These are phyloP conservation scores for Chironomus riparius DNA, from an alignment of 2,888 invertebrate genomes.

Conservation along the genomic window DNA sequence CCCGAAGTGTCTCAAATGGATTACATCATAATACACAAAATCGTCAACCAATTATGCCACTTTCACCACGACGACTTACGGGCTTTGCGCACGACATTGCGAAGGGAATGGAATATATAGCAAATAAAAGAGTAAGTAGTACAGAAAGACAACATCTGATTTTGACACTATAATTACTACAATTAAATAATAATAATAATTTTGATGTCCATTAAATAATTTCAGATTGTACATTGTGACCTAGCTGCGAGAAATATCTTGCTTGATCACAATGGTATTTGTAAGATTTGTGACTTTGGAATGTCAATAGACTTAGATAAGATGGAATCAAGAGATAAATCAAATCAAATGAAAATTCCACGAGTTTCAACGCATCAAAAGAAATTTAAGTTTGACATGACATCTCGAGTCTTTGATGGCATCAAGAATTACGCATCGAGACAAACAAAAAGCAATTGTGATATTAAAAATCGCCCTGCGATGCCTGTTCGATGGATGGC, in stretches of 20 bases:
- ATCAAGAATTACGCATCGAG: constrained; percentile 31
- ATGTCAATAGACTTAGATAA: constrained; percentile 61
- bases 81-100: constrained; percentile 76
- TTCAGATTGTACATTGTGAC: constrained; percentile 75
- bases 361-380: constrained; percentile 16
- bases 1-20: constrained; percentile 44
- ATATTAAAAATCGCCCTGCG: constrained; percentile 36
- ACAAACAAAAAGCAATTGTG: constrained; percentile 41
- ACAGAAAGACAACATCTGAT: background rate
- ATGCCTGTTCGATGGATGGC: constrained; percentile 66
- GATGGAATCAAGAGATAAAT: constrained; percentile 32
- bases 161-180: background rate
- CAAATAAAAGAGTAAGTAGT: constrained; percentile 59
- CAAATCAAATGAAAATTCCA: constrained; percentile 28
- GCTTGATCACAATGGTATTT: constrained; percentile 74
- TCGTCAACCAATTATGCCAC: constrained; percentile 31
- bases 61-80: constrained; percentile 55
- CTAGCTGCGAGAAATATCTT: constrained; percentile 74
- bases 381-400: constrained; percentile 23
- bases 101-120: constrained; percentile 75
- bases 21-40: background rate
- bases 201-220: constrained; percentile 13
- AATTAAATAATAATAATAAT: background rate
- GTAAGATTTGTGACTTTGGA: constrained; percentile 83
- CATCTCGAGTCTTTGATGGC: constrained; percentile 17